Evolutionary conservation across 2,797 vertebrate genomes (phyloP), one percentile per base, ranked within the genome.

Genomic region (Echiichthys vipera): DNA sequence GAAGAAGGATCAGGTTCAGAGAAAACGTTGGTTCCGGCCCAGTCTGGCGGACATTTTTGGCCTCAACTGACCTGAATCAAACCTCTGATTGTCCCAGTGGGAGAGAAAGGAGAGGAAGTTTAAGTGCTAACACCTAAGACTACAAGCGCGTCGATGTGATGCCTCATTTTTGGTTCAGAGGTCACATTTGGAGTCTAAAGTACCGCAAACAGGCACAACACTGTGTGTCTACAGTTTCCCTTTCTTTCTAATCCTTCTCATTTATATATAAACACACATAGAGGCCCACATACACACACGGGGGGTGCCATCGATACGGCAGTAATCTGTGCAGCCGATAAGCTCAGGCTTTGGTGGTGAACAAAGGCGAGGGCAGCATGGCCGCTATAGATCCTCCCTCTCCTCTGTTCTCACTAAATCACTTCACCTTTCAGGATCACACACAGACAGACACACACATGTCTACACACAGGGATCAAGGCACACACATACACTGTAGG

Each of bases 301-400:
- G 3, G 15, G 53, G 56, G 67, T 43, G 74, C 77, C 85, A 85
- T 90, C 85, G 74, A 92, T 90, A 84, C 75, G 71, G 82, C 84
- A 78, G 87, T 92, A 94, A 94, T 94, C 91, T 92, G 82, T 82
- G 77, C 72, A 83, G 80, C 92, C 84, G 78, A 94, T 93, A 92
- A 88, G 79, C 83, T 84, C 81, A 75, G 77, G 75, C 84, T 86
- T 81, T 79, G 83, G 73, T 76, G 34, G 55, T 74, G 90, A 93
- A 94, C 92, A 93, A 94, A 93, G 88, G 62, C 65, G 65, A 81
- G 83, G 84, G 84, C 88, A 85, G 83, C 81, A 68, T 86, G 89
- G 88, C 85, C 77, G 76, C 86, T 93, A 93, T 90, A 91, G 92
- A 94, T 92, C 87, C 84, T 84, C 83, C 85, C 51, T 76, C 71